Conservation (phyloP, 2,113 vertebrate genomes). For the Charadrius vociferus region DNA sequence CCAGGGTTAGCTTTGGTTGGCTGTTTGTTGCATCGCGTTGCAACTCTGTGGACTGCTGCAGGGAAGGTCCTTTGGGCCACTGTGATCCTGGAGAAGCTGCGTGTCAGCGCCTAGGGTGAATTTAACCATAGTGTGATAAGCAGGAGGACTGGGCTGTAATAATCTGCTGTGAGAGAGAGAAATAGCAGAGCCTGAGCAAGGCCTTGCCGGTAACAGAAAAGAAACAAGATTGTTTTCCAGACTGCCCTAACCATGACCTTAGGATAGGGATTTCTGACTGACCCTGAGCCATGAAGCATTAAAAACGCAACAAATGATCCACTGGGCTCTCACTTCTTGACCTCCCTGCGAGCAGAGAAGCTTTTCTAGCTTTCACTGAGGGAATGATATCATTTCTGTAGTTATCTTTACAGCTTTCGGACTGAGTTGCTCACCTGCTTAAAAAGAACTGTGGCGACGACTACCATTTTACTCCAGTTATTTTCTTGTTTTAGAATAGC, state of each 20-base stretch:
- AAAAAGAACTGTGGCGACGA: neutral
- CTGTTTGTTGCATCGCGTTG: neutral
- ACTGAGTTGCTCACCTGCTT: constrained; percentile 37
- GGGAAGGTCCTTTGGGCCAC: neutral
- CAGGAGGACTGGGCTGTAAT: neutral
- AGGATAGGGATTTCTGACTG: constrained; percentile 49
- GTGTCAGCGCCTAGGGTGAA: neutral
- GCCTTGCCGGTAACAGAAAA: neutral
- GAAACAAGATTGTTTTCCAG: constrained; percentile 25
- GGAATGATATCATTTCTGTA: constrained; percentile 30
- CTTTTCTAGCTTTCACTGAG: constrained; percentile 23
- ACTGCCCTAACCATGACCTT: constrained; percentile 19
- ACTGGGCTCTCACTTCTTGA: constrained; percentile 50
- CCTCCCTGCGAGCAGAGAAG: neutral
- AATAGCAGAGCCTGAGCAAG: neutral
- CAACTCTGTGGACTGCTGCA: neutral
- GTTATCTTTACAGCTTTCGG: constrained; percentile 28
- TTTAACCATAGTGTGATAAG: neutral
- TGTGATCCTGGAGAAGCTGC: neutral
- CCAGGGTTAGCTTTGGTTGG: neutral
- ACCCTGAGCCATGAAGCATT: constrained; percentile 49
- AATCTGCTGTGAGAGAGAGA: neutral
- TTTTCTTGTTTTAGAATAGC: neutral
- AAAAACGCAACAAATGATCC: constrained; percentile 50
- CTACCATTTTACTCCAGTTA: neutral